phyloP scores from a whole-genome alignment of 2,797 vertebrate species.

The Glyptemys insculpta region DNA sequence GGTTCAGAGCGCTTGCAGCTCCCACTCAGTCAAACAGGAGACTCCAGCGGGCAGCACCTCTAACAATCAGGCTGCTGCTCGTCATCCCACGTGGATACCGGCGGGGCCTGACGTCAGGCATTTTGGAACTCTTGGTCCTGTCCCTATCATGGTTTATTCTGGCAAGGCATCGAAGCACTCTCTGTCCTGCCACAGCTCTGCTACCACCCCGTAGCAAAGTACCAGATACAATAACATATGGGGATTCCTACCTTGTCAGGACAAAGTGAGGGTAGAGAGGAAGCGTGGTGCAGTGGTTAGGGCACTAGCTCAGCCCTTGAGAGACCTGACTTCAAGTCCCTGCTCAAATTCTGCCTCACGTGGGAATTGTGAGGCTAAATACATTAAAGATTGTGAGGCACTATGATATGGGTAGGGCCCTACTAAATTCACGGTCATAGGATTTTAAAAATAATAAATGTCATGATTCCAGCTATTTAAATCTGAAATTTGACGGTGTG shows the following conservation, averaged over 20 bases:
- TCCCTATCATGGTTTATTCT: not conserved
- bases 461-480: too few species aligned
- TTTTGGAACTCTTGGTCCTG: not conserved
- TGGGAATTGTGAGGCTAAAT: conserved; percentile 18
- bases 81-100: too few species aligned
- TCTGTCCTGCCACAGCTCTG: not conserved
- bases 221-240: not conserved
- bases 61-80: not conserved
- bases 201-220: not conserved
- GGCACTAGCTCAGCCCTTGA: not conserved
- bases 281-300: not conserved
- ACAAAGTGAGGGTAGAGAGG: not conserved
- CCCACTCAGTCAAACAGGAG: not conserved
- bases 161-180: not conserved
- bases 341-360: not conserved
- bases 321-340: not conserved
- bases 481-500: too few species aligned
- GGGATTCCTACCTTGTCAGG: not conserved
- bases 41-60: not conserved
- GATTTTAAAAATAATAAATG: too few species aligned
- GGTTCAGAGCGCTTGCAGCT: not conserved
- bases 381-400: conserved; percentile 12
- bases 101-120: not conserved
- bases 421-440: too few species aligned
- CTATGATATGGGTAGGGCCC: not conserved